Evolutionary conservation across 2,113 vertebrate species (phyloP).

Genomic region (Tragelaphus imberbis): DNA sequence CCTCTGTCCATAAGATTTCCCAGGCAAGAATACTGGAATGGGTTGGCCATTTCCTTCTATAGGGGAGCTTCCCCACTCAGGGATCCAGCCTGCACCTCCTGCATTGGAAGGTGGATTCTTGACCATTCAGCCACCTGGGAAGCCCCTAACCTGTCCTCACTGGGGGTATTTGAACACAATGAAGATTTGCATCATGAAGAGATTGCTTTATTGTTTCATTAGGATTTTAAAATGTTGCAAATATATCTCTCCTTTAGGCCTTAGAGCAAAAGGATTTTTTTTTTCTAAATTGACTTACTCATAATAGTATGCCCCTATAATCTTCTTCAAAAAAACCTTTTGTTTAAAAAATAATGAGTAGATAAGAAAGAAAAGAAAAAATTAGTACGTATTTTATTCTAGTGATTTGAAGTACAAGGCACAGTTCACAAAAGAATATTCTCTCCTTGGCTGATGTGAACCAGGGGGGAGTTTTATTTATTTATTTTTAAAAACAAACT

Average conservation of each 20-base stretch:
- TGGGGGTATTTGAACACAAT: not conserved
- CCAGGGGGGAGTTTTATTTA: not conserved
- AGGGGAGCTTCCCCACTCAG: not conserved
- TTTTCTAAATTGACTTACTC: not conserved
- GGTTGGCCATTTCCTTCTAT: not conserved
- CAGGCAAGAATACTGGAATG: not conserved
- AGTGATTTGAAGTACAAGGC: not conserved
- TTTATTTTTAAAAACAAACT: not conserved
- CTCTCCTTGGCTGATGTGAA: not conserved
- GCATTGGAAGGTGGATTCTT: not conserved
- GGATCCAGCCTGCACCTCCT: not conserved
- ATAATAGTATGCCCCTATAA: not conserved
- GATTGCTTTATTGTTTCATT: not conserved
- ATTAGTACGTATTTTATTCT: not conserved
- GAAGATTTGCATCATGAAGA: not conserved
- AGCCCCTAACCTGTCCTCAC: not conserved
- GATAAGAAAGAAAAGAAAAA: not conserved
- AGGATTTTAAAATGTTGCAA: constrained; percentile 1
- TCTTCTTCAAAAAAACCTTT: not conserved
- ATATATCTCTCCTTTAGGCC: not conserved
- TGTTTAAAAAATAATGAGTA: not conserved
- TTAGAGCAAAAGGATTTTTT: not conserved
- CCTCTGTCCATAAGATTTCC: not conserved
- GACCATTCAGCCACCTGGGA: not conserved
- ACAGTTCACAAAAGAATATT: not conserved